phyloP scores from a whole-genome alignment of 2,797 vertebrate species.

The Characodon lateralis region DNA sequence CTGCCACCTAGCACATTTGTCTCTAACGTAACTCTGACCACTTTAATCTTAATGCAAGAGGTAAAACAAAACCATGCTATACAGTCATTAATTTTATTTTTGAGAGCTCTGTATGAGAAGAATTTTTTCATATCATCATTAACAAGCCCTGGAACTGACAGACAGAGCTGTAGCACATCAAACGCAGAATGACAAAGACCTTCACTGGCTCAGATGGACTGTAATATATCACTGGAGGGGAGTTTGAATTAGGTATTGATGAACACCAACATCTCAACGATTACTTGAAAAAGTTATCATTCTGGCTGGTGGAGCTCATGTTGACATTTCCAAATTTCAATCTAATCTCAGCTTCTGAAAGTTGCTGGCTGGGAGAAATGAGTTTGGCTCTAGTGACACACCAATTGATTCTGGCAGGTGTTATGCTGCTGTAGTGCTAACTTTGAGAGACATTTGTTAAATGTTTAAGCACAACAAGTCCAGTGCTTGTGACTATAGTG shows the following conservation, averaged over 20 bases:
- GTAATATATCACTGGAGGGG: conserved; percentile 4
- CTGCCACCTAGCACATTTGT: background rate
- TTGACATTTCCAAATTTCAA: conserved; percentile 45
- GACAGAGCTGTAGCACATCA: conserved; percentile 1
- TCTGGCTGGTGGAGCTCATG: conserved; percentile 32
- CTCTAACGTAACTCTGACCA: background rate
- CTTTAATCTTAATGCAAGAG: background rate
- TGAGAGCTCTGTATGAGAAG: background rate
- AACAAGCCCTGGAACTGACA: conserved; percentile 1
- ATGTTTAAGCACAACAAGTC: background rate
- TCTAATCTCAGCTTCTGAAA: conserved; percentile 1
- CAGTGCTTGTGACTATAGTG: conserved; percentile 14
- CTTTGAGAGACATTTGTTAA: conserved; percentile 26
- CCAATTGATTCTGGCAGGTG: conserved; percentile 26
- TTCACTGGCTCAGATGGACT: conserved; percentile 11
- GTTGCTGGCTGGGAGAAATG: conserved; percentile 9
- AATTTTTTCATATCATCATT: conserved; percentile 13
- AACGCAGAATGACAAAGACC: conserved; percentile 9
- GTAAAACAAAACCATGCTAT: background rate
- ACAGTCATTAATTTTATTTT: background rate
- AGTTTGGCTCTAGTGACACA: conserved; percentile 21
- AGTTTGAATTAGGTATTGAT: conserved; percentile 21
- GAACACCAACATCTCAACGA: conserved; percentile 34
- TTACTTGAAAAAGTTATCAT: conserved; percentile 35
- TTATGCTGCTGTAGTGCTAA: conserved; percentile 12